Base-by-base conservation (phyloP, 2,888 invertebrate genomes). In the Margaritifera margaritifera region DNA sequence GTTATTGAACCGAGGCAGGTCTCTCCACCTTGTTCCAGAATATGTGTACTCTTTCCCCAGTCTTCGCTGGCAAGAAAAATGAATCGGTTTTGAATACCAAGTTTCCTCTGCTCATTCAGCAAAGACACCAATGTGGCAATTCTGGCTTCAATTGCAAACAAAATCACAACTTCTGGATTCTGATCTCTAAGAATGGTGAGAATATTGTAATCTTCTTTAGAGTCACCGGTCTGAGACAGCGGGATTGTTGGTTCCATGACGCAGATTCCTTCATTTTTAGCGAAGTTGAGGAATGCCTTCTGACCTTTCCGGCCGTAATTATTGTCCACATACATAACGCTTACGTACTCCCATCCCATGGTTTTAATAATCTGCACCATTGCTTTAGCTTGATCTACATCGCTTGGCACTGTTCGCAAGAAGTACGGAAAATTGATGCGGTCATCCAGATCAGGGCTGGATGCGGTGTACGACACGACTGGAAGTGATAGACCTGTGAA, bases 291-390 rank as follows among this genome's bases (percentile, higher is more conserved):
- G 55, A 86, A 80, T 20, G 77, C 66, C 52, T 72, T 56, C 64
- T 78, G 78, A 0, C 78, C 84, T 52, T 83, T 81, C 1, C 78
- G 77, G 19, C 86, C 86, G 62, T 84, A 84, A 59, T 83, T 83
- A 62, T 82, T 82, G 53, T 79, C 65, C 8, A 82, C 80, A 62
- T 81, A 83, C 24, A 86, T 63, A 6, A 84, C 57, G 3, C 81
- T 81, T 27, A 84, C 78, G 52, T 83, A 82, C 55, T 78, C 68
- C 83, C 84, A 84, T 2, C 73, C 70, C 73, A 84, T 77, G 2
- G 58, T 57, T 22, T 74, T 62, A 6, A 84, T 61, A 18, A 85
- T 70, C 11, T 75, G 71, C 4, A 82, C 63, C 64, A 84, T 80
- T 3, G 78, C 82, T 20, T 69, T 55, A 11, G 82, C 83, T 65